Evolutionary conservation across 1,140 invertebrate species (phyloP), one percentile per base, ranked within the genome.

Genomic region (Bradysia coprophila): DNA sequence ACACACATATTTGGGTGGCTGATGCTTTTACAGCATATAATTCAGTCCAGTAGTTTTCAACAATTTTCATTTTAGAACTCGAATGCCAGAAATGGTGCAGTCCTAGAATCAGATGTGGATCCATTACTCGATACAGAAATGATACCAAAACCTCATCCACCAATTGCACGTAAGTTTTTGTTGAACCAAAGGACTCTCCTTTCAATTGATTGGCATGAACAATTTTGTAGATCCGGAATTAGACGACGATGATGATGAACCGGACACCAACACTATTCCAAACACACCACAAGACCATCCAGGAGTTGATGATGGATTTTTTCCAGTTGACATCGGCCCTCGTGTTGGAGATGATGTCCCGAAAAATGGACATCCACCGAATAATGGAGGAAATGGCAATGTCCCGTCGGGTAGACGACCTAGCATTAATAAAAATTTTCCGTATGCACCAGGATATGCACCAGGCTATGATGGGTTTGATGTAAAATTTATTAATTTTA

Each of bases 301-400:
- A 31, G 66, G 69, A 11, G 59, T 70, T 4, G 71, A 73, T 37
- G 68, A 73, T 56, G 70, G 68, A 10, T 56, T 72, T 28, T 51
- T 68, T 5, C 41, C 41, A 44, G n/a, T n/a, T n/a, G n/a, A n/a
- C n/a, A n/a, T n/a, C n/a, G 9, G 40, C 45, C 15, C 45, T 44
- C 1, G 32, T 21, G 6, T 34, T 31, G 28, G 43, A 22, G 32
- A 45, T 38, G 41, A 39, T 24, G 22, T 21, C 19, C 32, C 18
- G 6, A 54, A 37, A 40, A 41, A 16, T 22, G 44, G 32, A 24
- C 38, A 45, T 3, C 44, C 21, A 32, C 49, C 47, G 19, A 47
- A 38, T 6, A 48, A 41, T 1, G 24, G 18, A 22, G 20, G 10
- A 21, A 40, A 40, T 41, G 43, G 42, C 19, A 37, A 9, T 43